phyloP scores from a whole-genome alignment of 1,140 invertebrate genomes.

The Drosophila ohnishii region DNA sequence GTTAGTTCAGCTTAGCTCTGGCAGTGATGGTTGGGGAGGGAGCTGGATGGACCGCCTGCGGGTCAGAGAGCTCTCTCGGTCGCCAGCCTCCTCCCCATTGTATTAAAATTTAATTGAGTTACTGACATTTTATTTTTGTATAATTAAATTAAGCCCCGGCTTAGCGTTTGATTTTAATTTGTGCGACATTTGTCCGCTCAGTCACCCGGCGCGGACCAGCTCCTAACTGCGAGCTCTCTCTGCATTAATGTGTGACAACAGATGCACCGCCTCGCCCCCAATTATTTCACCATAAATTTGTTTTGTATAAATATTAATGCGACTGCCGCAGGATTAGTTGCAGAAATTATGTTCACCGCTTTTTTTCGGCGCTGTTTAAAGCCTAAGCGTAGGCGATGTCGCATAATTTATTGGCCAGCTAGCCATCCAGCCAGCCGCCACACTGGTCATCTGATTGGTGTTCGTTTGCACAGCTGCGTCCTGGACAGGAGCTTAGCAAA shows the following conservation, averaged over 20 bases:
- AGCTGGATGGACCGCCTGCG: conserved; percentile 17
- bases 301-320: conserved; percentile 78
- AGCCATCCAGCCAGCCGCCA: conserved; percentile 28
- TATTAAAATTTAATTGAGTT: conserved; percentile 82
- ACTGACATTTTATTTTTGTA: conserved; percentile 82
- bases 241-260: conserved; percentile 61
- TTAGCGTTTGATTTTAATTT: conserved; percentile 83
- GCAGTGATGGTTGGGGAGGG: background rate
- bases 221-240: conserved; percentile 18
- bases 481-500: conserved; percentile 62
- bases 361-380: conserved; percentile 44
- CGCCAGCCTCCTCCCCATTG: conserved; percentile 24
- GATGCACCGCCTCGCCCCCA: conserved; percentile 29
- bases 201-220: conserved; percentile 11
- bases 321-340: conserved; percentile 72
- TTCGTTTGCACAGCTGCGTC: conserved; percentile 61
- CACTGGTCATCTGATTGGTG: conserved; percentile 35
- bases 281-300: conserved; percentile 76
- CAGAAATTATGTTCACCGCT: conserved; percentile 73
- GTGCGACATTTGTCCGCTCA: conserved; percentile 72
- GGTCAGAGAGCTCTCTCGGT: conserved; percentile 28
- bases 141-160: conserved; percentile 79
- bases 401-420: conserved; percentile 65
- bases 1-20: conserved; percentile 72
- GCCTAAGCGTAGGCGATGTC: conserved; percentile 50